Conservation (phyloP, 2,797 vertebrate species). For the Lagorchestes hirsutus region DNA sequence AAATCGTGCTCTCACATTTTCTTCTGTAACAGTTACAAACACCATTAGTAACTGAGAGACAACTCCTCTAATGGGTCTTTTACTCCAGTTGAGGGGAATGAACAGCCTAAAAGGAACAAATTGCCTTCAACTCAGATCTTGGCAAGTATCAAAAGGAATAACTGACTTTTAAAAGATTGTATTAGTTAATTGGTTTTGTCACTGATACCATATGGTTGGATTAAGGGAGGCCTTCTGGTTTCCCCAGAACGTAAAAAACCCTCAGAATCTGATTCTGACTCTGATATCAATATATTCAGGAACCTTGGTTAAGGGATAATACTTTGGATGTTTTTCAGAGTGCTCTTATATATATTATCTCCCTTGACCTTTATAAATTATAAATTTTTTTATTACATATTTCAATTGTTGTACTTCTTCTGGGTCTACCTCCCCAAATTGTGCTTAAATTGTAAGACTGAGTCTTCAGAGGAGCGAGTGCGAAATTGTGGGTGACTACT, state of each 20-base stretch:
- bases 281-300: not conserved
- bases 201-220: not conserved
- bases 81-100: not conserved
- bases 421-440: not conserved
- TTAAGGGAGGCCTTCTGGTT: not conserved
- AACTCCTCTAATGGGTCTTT: not conserved
- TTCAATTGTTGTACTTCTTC: not conserved
- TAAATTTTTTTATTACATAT: not conserved
- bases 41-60: not conserved
- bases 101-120: constrained; percentile 26
- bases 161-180: constrained; percentile 48
- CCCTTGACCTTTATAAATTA: not conserved
- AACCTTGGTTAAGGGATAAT: not conserved
- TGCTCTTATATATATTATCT: constrained; percentile 16
- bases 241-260: not conserved
- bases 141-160: constrained; percentile 33
- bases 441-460: not conserved
- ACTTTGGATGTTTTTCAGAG: constrained; percentile 23
- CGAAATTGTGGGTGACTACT: not conserved
- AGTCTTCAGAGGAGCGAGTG: not conserved
- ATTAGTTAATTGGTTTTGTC: constrained; percentile 38
- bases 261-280: not conserved
- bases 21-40: constrained; percentile 2
- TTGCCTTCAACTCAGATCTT: constrained; percentile 39
- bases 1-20: constrained; percentile 39